A percentile compares a stretch with the other conserved stretches of the same genome.
Conservation (phyloP, 2,888 invertebrate species). For the Orchesellides sinensis region DNA sequence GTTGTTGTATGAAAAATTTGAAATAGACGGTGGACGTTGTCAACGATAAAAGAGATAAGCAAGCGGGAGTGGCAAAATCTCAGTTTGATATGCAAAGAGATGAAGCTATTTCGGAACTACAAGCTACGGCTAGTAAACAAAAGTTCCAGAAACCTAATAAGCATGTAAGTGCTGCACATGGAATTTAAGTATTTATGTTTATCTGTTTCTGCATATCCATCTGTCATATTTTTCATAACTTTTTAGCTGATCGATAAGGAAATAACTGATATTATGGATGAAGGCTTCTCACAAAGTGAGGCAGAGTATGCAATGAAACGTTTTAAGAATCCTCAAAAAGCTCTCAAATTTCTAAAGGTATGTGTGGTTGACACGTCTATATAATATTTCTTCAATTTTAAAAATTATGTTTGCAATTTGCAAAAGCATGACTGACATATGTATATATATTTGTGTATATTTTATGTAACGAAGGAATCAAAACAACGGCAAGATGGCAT, state of each 20-base stretch:
- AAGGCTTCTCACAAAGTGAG: slow-evolving; percentile 72
- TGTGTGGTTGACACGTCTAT: not conserved
- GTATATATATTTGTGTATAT: not conserved
- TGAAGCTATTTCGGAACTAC: slow-evolving; percentile 69
- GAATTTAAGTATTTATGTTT: not conserved
- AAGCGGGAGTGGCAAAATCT: slow-evolving; percentile 58
- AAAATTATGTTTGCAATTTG: not conserved
- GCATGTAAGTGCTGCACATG: slow-evolving; percentile 36
- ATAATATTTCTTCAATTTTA: not conserved
- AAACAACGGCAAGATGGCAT: slow-evolving; percentile 40
- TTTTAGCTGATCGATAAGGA: slow-evolving; percentile 70
- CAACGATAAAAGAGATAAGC: slow-evolving; percentile 67
- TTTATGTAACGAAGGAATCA: slow-evolving; percentile 25
- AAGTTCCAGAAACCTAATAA: slow-evolving; percentile 69
- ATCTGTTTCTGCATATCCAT: not conserved
- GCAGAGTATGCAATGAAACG: slow-evolving; percentile 69
- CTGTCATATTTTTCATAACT: not conserved
- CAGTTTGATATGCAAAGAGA: slow-evolving; percentile 71
- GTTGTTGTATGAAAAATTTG: too few relatives aligned
- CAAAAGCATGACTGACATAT: not conserved
- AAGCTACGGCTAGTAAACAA: slow-evolving; percentile 63
- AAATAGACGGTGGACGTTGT: slow-evolving; percentile 72
- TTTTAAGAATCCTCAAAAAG: slow-evolving; percentile 71
- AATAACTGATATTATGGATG: slow-evolving; percentile 70
- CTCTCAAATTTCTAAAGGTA: slow-evolving; percentile 70